Percentiles rank a stretch among this genome's conserved stretches.
Conservation (phyloP, 2,113 vertebrate species). For the Pluvialis apricaria region DNA sequence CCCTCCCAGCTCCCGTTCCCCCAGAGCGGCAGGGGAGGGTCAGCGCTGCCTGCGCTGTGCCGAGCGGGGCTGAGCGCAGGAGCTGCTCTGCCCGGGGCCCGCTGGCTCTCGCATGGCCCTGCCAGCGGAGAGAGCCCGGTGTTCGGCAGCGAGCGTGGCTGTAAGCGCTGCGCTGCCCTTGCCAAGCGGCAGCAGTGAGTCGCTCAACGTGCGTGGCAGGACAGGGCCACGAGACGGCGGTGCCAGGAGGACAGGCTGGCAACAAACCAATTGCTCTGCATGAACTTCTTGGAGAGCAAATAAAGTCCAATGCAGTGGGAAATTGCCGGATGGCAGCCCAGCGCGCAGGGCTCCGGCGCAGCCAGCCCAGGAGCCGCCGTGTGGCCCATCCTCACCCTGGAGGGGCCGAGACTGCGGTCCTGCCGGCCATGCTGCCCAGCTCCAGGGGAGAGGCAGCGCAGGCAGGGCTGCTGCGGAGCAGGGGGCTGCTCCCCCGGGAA, state of each 20-base stretch:
- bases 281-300: background rate
- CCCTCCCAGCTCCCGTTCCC: background rate
- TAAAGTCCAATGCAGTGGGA: background rate
- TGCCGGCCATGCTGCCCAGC: background rate
- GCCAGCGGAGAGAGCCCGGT: rapidly evolving
- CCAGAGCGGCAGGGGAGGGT: background rate
- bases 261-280: background rate
- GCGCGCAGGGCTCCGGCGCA: background rate
- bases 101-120: rapidly evolving
- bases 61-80: rapidly evolving
- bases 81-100: background rate
- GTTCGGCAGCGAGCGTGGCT: rapidly evolving
- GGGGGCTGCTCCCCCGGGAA: background rate
- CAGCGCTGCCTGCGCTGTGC: background rate
- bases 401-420: background rate
- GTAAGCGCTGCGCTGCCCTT: rapidly evolving
- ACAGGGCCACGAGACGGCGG: rapidly evolving
- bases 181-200: rapidly evolving
- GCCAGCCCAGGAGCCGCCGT: rapidly evolving
- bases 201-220: rapidly evolving
- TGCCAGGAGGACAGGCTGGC: background rate
- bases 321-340: rapidly evolving
- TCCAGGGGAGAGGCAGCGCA: background rate
- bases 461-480: background rate
- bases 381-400: background rate